Conservation (phyloP, 2,113 vertebrate genomes). For the Oreochromis tanganicae region DNA sequence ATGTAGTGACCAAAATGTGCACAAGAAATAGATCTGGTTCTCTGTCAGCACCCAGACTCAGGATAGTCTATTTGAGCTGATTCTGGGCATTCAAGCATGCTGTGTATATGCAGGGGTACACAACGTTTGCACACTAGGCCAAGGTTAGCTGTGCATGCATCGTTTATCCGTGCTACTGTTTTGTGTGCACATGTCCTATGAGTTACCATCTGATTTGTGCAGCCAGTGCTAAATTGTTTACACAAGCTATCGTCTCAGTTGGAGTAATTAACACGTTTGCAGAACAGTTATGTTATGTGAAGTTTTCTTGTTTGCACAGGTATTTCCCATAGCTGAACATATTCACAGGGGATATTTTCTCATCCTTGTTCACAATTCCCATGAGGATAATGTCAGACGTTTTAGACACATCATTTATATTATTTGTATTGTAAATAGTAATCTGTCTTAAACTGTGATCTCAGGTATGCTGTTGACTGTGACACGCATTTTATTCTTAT, state of each 20-base stretch:
- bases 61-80: background rate
- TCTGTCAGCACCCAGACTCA: background rate
- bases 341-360: background rate
- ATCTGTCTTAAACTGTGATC: background rate
- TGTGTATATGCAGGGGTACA: background rate
- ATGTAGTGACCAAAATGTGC: background rate
- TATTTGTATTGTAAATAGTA: background rate
- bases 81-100: background rate
- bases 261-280: too few relatives aligned
- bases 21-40: background rate
- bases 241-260: background rate
- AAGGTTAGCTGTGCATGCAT: background rate
- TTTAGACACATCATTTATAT: background rate
- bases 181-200: background rate
- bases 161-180: background rate
- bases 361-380: accelerated
- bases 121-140: background rate
- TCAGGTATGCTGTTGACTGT: background rate
- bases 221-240: background rate
- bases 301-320: background rate
- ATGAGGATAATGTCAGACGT: background rate
- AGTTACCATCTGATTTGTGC: background rate
- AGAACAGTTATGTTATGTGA: background rate
- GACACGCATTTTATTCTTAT: background rate
- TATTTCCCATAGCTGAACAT: background rate